Evolutionary conservation across 2,888 invertebrate genomes (phyloP), one percentile per base, ranked within the genome.

Genomic region (Conops quadrifasciatus): DNA sequence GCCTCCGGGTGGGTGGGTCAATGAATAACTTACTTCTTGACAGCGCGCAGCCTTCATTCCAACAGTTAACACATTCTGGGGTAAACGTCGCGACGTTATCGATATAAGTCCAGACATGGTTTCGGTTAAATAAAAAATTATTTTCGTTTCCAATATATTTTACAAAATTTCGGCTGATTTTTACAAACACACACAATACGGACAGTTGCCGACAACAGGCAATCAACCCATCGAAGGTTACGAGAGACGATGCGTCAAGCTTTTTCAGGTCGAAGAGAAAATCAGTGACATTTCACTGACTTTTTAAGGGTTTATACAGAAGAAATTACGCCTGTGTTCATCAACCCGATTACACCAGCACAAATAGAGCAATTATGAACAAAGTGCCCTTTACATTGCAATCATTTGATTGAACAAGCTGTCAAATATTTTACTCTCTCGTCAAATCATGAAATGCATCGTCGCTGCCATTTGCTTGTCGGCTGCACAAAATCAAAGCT

Each of bases 61-160:
- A 74, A 80, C 75, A 70, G 77, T 83, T 69, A 86, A 78, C 73
- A 82, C 78, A 84, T 80, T 78, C 73, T 87, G 85, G 75, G 87
- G 87, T 78, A 88, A 76, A 78, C 83, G 86, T 75, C 88, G 86
- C 76, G 87, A 83, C 75, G 87, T 84, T 78, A 88, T 80, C 70
- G 86, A 86, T 76, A 88, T 83, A 83, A 89, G 83, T 74, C 86
- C 87, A 80, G 87, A 86, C 88, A 88, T 88, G 47, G 63, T 59
- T 49, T 62, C 21, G 30, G 28, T 43, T 58, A 43, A 58, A 58
- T 36, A 58, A 53, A 30, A 21, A 45, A 26, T 62, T 68, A 62
- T 15, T 62, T 62, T 68, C 51, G 68, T 49, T 68, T n/a, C 59
- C 47, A 53, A 62, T 51, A 47, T 49, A 49, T 51, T 68, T 68